phyloP scores from a whole-genome alignment of 1,140 invertebrate genomes.

The Ceratosolen fusciceps region DNA sequence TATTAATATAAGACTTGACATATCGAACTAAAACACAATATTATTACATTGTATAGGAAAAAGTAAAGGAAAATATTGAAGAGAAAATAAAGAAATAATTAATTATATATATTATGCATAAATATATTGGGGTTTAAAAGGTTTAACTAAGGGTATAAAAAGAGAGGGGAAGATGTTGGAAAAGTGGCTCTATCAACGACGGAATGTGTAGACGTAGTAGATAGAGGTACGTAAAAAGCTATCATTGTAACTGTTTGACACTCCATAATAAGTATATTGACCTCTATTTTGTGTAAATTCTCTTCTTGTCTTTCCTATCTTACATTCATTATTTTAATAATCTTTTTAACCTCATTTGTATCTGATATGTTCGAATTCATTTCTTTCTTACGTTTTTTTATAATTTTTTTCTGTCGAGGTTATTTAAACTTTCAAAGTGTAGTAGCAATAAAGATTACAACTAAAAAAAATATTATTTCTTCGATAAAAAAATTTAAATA shows the following conservation, averaged over 20 bases:
- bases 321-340: constrained; percentile 50
- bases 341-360: neutral
- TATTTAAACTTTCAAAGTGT: constrained; percentile 18
- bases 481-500: neutral
- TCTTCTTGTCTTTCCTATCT: constrained; percentile 20
- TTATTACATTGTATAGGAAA: too few relatives aligned
- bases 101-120: constrained; percentile 39
- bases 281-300: constrained; percentile 48
- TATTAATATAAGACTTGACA: too few relatives aligned
- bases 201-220: constrained; percentile 13
- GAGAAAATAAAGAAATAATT: constrained; percentile 18
- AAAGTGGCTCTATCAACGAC: neutral
- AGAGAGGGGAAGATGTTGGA: neutral
- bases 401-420: constrained; percentile 39
- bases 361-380: neutral
- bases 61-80: neutral
- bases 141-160: too few relatives aligned
- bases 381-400: constrained; percentile 6
- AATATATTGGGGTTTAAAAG: constrained; percentile 31
- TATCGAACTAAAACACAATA: too few relatives aligned
- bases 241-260: constrained; percentile 73
- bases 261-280: constrained; percentile 72
- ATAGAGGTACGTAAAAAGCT: constrained; percentile 66
- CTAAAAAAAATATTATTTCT: neutral
- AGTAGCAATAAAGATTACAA: neutral